Evolutionary conservation across 2,113 vertebrate genomes (phyloP).

Genomic region (Polypterus senegalus): DNA sequence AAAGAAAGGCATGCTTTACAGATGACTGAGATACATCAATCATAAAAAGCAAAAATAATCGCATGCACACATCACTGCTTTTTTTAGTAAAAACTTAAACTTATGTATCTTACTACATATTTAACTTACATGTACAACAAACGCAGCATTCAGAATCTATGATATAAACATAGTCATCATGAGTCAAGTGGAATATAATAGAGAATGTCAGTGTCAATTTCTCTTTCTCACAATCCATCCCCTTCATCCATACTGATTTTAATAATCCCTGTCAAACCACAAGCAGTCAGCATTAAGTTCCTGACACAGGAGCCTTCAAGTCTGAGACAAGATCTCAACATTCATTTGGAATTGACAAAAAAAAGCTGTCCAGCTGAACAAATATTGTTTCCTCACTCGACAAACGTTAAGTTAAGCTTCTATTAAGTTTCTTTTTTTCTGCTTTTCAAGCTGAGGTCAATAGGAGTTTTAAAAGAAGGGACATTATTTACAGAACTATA

Average conservation of each 20-base stretch:
- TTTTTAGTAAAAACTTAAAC: neutral
- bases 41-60: too few species aligned
- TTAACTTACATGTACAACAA: constrained; percentile 65
- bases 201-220: constrained; percentile 96
- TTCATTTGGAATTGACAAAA: constrained; percentile 93
- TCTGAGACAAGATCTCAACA: constrained; percentile 91
- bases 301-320: constrained; percentile 74
- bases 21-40: too few species aligned
- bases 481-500: neutral
- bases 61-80: too few species aligned
- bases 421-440: constrained; percentile 53
- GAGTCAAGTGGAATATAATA: constrained; percentile 89
- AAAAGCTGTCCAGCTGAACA: constrained; percentile 94
- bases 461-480: constrained; percentile 44
- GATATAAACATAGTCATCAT: constrained; percentile 74
- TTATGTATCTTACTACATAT: constrained; percentile 43
- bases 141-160: constrained; percentile 48
- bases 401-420: constrained; percentile 78
- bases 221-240: constrained; percentile 70
- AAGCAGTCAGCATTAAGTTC: constrained; percentile 81
- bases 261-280: constrained; percentile 98
- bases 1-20: too few species aligned
- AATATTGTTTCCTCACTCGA: constrained; percentile 95
- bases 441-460: constrained; percentile 54
- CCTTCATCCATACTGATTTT: constrained; percentile 88